Evolutionary conservation across 2,797 vertebrate genomes (phyloP).

Genomic region (Crocodylus rhombifer): DNA sequence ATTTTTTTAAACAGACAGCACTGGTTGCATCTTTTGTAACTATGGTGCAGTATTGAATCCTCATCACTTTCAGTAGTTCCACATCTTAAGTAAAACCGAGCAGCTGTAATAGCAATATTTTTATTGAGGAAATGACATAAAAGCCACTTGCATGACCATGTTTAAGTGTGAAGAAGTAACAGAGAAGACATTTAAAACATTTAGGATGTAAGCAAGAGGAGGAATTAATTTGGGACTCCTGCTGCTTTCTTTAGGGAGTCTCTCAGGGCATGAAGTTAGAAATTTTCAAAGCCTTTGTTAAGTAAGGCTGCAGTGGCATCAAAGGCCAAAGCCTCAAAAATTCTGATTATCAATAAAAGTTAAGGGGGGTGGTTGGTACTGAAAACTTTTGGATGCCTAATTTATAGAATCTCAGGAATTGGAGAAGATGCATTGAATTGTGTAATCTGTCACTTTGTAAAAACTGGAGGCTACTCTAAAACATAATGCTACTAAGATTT

Average conservation of each 20-base stretch:
- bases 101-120: neutral
- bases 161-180: neutral
- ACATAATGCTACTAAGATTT: neutral
- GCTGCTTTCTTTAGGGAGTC: neutral
- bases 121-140: neutral
- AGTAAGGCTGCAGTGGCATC: neutral
- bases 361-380: neutral
- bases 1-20: neutral
- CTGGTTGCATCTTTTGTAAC: neutral
- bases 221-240: neutral
- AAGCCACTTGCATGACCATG: neutral
- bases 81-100: neutral
- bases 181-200: neutral
- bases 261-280: accelerated
- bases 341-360: neutral
- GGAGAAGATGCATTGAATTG: neutral
- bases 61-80: neutral
- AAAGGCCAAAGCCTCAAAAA: neutral
- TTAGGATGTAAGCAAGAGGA: neutral
- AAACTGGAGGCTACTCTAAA: neutral
- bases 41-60: neutral
- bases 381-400: neutral
- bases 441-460: neutral
- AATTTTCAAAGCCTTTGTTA: neutral
- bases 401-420: neutral